phyloP scores from a whole-genome alignment of 2,888 invertebrate species.

The Xanthorhoe spadicearia region DNA sequence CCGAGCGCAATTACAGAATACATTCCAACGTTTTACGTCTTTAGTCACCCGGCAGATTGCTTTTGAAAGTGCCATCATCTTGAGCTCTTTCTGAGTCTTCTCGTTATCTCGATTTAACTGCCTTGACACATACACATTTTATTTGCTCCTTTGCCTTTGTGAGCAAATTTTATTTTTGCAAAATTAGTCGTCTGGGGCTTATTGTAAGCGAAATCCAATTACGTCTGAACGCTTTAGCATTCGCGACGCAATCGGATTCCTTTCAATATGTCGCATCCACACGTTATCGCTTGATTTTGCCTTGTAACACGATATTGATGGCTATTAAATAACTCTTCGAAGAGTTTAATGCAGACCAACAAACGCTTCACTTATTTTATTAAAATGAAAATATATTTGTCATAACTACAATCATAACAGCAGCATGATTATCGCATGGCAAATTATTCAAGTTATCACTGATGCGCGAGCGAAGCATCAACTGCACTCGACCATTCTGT shows the following conservation, averaged over 20 bases:
- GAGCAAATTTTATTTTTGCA: conserved; percentile 70
- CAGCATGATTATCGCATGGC: conserved; percentile 59
- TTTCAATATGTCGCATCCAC: conserved; percentile 52
- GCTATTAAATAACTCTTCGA: not conserved
- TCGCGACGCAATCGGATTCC: conserved; percentile 51
- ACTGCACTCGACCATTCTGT: conserved; percentile 34
- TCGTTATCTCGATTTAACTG: conserved; percentile 79
- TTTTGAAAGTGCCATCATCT: conserved; percentile 65
- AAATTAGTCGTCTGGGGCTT: conserved; percentile 65
- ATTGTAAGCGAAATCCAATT: conserved; percentile 70
- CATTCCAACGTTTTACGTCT: conserved; percentile 49
- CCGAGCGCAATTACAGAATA: conserved; percentile 30
- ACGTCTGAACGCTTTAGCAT: conserved; percentile 58
- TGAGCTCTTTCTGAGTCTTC: conserved; percentile 66
- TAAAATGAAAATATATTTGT: conserved; percentile 28
- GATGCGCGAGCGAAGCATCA: conserved; percentile 53
- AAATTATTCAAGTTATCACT: conserved; percentile 63
- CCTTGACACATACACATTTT: conserved; percentile 79
- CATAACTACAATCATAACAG: conserved; percentile 53
- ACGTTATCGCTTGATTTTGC: conserved; percentile 39
- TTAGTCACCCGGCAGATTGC: conserved; percentile 67
- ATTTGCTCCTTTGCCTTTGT: conserved; percentile 73
- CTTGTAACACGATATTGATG: not conserved
- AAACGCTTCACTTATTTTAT: not conserved
- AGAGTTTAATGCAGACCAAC: not conserved